Evolutionary conservation across 1,140 invertebrate species (phyloP).

Genomic region (Euwallacea similis): DNA sequence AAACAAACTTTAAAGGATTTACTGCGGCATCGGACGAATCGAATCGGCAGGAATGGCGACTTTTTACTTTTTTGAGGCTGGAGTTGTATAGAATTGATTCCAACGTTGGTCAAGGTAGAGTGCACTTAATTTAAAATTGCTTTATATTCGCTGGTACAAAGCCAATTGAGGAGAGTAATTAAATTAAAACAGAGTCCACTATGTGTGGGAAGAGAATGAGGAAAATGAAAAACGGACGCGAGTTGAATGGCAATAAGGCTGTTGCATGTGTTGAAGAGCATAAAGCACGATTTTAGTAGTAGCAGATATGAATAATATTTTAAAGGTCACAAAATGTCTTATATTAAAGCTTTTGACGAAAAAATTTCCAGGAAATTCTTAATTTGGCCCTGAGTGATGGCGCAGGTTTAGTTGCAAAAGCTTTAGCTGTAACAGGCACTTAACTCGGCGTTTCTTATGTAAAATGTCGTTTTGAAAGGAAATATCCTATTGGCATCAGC

Average conservation of each 20-base stretch:
- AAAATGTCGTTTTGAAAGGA: too few relatives aligned
- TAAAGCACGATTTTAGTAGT: too few relatives aligned
- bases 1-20: constrained; percentile 33
- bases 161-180: constrained; percentile 35
- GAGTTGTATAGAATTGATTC: constrained; percentile 33
- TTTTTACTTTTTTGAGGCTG: constrained; percentile 20
- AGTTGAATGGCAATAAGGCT: background rate
- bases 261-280: too few relatives aligned
- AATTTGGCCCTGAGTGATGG: too few relatives aligned
- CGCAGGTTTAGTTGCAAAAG: too few relatives aligned
- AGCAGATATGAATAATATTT: too few relatives aligned
- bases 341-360: too few relatives aligned
- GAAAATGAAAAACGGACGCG: constrained; percentile 1
- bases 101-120: constrained; percentile 37
- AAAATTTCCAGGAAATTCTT: too few relatives aligned
- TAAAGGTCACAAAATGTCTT: too few relatives aligned
- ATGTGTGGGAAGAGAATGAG: constrained; percentile 16
- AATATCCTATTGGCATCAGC: too few relatives aligned
- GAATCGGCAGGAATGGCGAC: constrained; percentile 16
- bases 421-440: too few relatives aligned
- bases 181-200: constrained; percentile 27
- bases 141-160: constrained; percentile 29
- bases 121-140: constrained; percentile 40
- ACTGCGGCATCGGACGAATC: constrained; percentile 13
- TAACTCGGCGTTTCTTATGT: too few relatives aligned